These are phyloP conservation scores for Euphydryas editha DNA, from an alignment of 2,888 invertebrate species.

Conservation along the genomic window DNA sequence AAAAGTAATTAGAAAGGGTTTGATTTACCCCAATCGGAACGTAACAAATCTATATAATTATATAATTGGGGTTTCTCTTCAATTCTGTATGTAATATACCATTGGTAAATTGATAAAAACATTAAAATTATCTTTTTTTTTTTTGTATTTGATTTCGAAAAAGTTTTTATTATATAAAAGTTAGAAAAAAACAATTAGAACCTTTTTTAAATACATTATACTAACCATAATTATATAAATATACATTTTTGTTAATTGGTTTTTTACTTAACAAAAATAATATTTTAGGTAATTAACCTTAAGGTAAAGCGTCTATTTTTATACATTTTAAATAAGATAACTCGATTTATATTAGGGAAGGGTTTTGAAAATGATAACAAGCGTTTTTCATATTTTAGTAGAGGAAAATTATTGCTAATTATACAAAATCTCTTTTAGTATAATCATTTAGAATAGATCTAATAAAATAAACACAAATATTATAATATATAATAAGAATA, in stretches of 20 bases:
- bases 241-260: too few relatives aligned
- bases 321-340: not conserved
- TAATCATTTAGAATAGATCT: not conserved
- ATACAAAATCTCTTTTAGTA: not conserved
- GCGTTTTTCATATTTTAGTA: not conserved
- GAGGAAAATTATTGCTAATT: not conserved
- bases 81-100: not conserved
- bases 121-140: not conserved
- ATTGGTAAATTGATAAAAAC: not conserved
- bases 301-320: not conserved
- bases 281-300: too few relatives aligned
- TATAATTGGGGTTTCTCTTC: not conserved
- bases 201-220: too few relatives aligned
- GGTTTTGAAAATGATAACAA: not conserved
- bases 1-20: slow-evolving; percentile 22
- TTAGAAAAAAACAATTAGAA: too few relatives aligned
- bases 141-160: too few relatives aligned
- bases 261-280: too few relatives aligned
- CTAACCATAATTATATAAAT: too few relatives aligned
- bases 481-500: too few relatives aligned
- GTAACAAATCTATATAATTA: not conserved
- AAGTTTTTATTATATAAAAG: too few relatives aligned
- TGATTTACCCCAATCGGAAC: slow-evolving; percentile 17
- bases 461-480: too few relatives aligned
- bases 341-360: not conserved